A percentile compares a stretch with the other conserved stretches of the same genome.
Conservation (phyloP, 2,888 invertebrate species). For the Epistrophella euchroma region DNA sequence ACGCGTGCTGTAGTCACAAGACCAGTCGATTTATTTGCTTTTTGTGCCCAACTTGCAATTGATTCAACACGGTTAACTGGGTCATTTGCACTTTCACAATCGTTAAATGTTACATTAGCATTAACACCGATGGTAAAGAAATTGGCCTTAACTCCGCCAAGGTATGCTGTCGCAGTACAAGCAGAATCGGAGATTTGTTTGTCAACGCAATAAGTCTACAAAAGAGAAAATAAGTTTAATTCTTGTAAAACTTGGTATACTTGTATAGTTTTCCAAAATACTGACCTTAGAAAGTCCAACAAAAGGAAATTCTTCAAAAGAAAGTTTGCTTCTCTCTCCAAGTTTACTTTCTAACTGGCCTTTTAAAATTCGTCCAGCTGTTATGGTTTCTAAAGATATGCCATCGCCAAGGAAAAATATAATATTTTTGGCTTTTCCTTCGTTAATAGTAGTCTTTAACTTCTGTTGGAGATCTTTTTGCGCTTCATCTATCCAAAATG, state of each 20-base stretch:
- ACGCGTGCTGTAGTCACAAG: conserved; percentile 91
- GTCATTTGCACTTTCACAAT: conserved; percentile 86
- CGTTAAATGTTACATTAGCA: conserved; percentile 86
- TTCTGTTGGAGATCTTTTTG: conserved; percentile 80
- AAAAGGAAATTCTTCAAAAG: conserved; percentile 87
- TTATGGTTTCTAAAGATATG: conserved; percentile 88
- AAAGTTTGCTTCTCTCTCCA: conserved; percentile 87
- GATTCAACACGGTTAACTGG: conserved; percentile 87
- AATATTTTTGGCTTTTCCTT: conserved; percentile 82
- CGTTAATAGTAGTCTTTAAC: conserved; percentile 78
- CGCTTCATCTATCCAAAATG: conserved; percentile 80
- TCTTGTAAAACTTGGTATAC: too few relatives aligned
- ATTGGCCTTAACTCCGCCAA: conserved; percentile 89
- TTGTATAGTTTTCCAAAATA: conserved; percentile 4
- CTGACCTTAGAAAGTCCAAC: conserved; percentile 87
- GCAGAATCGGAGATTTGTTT: conserved; percentile 90
- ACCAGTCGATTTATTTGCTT: conserved; percentile 86
- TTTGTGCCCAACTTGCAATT: conserved; percentile 88
- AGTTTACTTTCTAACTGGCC: conserved; percentile 85
- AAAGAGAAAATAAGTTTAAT: neutral
- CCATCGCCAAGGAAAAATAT: conserved; percentile 86
- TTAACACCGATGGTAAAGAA: conserved; percentile 88
- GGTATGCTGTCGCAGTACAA: conserved; percentile 88
- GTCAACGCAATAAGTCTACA: conserved; percentile 86
- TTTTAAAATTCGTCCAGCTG: conserved; percentile 87